These are phyloP conservation scores for Pomacea maculata DNA, from an alignment of 1,140 invertebrate species.

Conservation along the genomic window DNA sequence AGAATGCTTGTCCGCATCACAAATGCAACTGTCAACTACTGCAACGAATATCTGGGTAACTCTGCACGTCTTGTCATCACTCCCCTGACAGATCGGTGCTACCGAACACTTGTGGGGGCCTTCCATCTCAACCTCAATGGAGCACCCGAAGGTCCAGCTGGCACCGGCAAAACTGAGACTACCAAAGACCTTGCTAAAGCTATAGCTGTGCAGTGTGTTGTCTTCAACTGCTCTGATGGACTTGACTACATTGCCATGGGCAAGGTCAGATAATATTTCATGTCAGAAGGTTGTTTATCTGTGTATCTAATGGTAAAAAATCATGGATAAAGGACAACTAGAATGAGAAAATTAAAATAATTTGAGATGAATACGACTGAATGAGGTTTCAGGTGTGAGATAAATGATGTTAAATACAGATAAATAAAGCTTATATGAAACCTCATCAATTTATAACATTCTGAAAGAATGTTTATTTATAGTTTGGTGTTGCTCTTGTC, in stretches of 20 bases:
- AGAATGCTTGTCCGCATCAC: constrained; percentile 61
- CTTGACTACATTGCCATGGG: constrained; percentile 68
- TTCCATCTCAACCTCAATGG: constrained; percentile 67
- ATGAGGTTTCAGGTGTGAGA: not conserved
- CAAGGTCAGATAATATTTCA: constrained; percentile 52
- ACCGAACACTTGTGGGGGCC: constrained; percentile 57
- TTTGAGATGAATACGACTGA: constrained; percentile 4
- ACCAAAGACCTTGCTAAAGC: constrained; percentile 68
- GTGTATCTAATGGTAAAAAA: not conserved
- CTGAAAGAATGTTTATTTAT: too few species aligned
- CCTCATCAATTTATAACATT: too few species aligned
- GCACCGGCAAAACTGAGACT: constrained; percentile 67
- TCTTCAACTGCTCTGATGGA: constrained; percentile 68
- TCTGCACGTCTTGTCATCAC: constrained; percentile 66
- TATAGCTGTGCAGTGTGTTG: constrained; percentile 67
- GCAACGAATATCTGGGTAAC: constrained; percentile 67
- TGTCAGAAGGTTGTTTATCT: not conserved
- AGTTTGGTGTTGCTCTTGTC: constrained; percentile 6
- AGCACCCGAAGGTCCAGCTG: constrained; percentile 67
- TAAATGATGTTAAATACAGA: too few species aligned
- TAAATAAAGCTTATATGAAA: too few species aligned
- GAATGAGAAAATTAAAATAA: not conserved
- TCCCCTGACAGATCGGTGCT: constrained; percentile 66
- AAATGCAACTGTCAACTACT: constrained; percentile 66
- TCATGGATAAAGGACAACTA: not conserved